Conservation (phyloP, 2,888 invertebrate genomes). For the Drosophila basisetae region DNA sequence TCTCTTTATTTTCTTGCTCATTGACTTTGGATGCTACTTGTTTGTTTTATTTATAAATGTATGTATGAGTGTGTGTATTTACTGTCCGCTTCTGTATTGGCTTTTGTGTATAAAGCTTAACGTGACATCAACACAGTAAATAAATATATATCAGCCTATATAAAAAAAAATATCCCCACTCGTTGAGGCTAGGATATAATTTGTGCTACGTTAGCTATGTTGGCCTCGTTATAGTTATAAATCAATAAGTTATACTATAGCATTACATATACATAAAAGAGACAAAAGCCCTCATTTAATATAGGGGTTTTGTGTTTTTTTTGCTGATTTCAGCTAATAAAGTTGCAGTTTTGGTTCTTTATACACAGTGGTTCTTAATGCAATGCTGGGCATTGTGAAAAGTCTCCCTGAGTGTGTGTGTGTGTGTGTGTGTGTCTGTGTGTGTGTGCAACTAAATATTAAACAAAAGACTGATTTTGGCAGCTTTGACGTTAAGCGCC, state of each 20-base stretch:
- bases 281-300: conserved; percentile 23
- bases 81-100: conserved; percentile 54
- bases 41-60: conserved; percentile 43
- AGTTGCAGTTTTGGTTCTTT: conserved; percentile 30
- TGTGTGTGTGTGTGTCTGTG: not conserved
- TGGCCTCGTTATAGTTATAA: conserved; percentile 70
- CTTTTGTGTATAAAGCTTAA: conserved; percentile 65
- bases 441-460: not conserved
- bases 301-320: conserved; percentile 2
- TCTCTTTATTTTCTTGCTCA: conserved; percentile 38
- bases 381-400: not conserved
- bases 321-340: conserved; percentile 43
- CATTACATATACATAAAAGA: conserved; percentile 7
- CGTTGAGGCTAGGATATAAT: conserved; percentile 48
- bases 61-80: conserved; percentile 35
- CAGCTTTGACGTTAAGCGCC: not conserved
- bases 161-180: conserved; percentile 36
- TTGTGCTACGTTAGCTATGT: conserved; percentile 41
- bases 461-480: not conserved
- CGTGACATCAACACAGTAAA: conserved; percentile 70
- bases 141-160: conserved; percentile 35
- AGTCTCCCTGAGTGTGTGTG: not conserved
- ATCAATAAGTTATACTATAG: conserved; percentile 70
- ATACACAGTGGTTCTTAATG: conserved; percentile 7
- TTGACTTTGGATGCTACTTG: conserved; percentile 55